Evolutionary conservation across 2,888 invertebrate species (phyloP).

Genomic region (Chymomyza procnemis): DNA sequence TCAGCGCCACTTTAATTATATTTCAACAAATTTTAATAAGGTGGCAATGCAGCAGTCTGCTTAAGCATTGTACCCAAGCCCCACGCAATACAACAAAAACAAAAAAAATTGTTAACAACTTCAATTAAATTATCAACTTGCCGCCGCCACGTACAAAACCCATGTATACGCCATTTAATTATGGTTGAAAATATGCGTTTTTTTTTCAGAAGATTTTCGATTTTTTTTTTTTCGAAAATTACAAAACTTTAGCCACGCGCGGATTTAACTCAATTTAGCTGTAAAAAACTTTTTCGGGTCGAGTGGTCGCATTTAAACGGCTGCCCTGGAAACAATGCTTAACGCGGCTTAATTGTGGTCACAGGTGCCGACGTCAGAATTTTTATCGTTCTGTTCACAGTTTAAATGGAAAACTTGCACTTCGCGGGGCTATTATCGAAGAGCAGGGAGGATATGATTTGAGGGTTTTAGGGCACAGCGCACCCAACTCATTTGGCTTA

Average conservation of each 20-base stretch:
- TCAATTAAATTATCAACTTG: constrained; percentile 73
- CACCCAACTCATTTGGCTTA: constrained; percentile 48
- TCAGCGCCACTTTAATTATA: constrained; percentile 59
- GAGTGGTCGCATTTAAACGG: constrained; percentile 35
- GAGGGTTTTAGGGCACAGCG: neutral
- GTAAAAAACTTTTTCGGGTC: constrained; percentile 51
- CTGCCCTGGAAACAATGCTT: constrained; percentile 49
- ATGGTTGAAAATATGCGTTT: constrained; percentile 28
- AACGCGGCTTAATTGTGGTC: constrained; percentile 76
- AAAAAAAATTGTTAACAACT: constrained; percentile 67
- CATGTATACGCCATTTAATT: constrained; percentile 54
- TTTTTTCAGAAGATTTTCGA: neutral
- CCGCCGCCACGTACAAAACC: constrained; percentile 44
- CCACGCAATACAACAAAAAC: constrained; percentile 10
- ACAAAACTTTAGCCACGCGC: constrained; percentile 48
- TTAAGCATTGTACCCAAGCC: constrained; percentile 1
- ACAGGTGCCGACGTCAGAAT: constrained; percentile 72
- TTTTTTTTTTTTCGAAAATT: constrained; percentile 4
- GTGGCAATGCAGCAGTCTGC: neutral
- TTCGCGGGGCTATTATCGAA: neutral
- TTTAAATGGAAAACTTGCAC: constrained; percentile 32
- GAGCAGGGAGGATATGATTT: constrained; percentile 29
- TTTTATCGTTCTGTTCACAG: constrained; percentile 75
- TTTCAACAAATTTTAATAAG: constrained; percentile 71
- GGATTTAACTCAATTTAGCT: constrained; percentile 68